phyloP scores from a whole-genome alignment of 1,140 invertebrate genomes.

The Aphaenogaster floridana region DNA sequence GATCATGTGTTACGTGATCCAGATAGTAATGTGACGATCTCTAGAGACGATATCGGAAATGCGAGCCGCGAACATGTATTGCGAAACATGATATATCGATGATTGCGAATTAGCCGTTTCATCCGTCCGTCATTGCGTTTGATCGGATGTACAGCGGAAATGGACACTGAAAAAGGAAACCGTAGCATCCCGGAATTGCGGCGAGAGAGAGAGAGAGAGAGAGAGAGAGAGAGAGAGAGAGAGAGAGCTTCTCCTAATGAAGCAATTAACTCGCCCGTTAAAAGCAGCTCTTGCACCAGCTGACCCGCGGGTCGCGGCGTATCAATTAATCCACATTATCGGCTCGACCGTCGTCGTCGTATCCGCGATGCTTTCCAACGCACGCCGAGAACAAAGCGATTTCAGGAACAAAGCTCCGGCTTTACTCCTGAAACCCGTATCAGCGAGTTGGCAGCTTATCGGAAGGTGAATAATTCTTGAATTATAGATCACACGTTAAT shows the following conservation, averaged over 20 bases:
- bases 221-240: not conserved
- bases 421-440: constrained; percentile 16
- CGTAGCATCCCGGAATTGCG: not conserved
- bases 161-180: constrained; percentile 11
- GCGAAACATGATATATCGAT: not conserved
- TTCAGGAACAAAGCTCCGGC: constrained; percentile 28
- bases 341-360: not conserved
- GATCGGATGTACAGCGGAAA: not conserved
- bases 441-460: not conserved
- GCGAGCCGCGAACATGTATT: not conserved
- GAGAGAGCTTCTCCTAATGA: constrained; percentile 33
- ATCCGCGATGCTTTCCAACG: not conserved
- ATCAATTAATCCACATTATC: constrained; percentile 64
- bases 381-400: constrained; percentile 11
- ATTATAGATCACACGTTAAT: constrained; percentile 3
- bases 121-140: not conserved
- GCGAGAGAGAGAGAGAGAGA: not conserved
- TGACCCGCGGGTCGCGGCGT: not conserved
- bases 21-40: not conserved
- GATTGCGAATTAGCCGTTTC: constrained; percentile 35
- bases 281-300: constrained; percentile 6
- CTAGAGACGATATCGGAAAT: not conserved
- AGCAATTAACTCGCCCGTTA: constrained; percentile 50
- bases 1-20: not conserved
- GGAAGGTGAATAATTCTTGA: constrained; percentile 29